These are phyloP conservation scores for Hydropsyche betteni DNA, from an alignment of 2,888 invertebrate species.

Conservation along the genomic window DNA sequence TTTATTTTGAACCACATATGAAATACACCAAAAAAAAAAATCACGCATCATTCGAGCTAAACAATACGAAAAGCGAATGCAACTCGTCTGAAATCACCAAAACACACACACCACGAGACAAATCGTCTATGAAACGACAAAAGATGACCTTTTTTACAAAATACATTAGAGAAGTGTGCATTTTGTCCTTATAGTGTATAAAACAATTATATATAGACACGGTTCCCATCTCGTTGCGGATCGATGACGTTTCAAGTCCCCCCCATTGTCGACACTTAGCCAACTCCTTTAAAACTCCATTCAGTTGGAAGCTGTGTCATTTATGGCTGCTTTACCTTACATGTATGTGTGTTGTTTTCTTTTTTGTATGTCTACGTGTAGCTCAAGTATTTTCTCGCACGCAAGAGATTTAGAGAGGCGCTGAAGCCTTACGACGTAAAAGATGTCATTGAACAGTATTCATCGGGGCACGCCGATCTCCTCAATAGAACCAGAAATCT, in stretches of 20 bases:
- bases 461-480: conserved; percentile 87
- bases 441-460: conserved; percentile 94
- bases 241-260: too few relatives aligned
- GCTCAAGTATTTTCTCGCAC: conserved; percentile 90
- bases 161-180: conserved; percentile 13
- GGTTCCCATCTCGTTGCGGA: conserved; percentile 20
- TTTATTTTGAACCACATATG: not conserved
- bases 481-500: conserved; percentile 87
- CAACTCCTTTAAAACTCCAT: too few relatives aligned
- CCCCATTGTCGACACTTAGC: too few relatives aligned
- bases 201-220: conserved; percentile 8
- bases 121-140: conserved; percentile 10
- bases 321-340: conserved; percentile 44
- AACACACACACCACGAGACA: not conserved
- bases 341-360: conserved; percentile 50
- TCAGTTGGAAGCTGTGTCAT: conserved; percentile 22
- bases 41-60: not conserved
- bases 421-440: conserved; percentile 93
- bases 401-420: conserved; percentile 91
- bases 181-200: conserved; percentile 6
- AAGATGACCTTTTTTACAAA: conserved; percentile 13
- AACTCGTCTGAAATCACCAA: not conserved
- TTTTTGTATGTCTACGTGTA: conserved; percentile 60
- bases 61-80: not conserved
- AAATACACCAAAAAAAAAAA: not conserved